These are phyloP conservation scores for Drosophila rubida DNA, from an alignment of 2,888 invertebrate species.

Conservation along the genomic window DNA sequence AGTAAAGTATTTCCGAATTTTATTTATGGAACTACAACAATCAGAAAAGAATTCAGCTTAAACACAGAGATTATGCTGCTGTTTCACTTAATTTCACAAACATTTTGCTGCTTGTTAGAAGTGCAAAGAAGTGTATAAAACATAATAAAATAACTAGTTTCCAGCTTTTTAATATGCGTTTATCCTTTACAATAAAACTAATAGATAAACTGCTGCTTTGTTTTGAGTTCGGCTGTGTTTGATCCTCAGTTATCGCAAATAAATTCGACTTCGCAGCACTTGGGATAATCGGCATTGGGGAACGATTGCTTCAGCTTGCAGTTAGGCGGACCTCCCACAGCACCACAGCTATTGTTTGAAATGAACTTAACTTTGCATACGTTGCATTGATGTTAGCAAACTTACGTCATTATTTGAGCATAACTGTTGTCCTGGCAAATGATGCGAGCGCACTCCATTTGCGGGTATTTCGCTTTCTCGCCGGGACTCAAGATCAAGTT, in stretches of 20 bases:
- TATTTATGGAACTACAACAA: too few relatives aligned
- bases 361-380: neutral
- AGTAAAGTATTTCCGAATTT: too few relatives aligned
- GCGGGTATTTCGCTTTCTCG: conserved; percentile 30
- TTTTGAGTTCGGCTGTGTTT: too few relatives aligned
- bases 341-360: conserved; percentile 58
- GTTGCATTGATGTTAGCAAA: neutral
- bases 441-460: conserved; percentile 47
- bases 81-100: too few relatives aligned
- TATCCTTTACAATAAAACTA: too few relatives aligned
- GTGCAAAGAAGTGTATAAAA: too few relatives aligned
- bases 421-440: conserved; percentile 38
- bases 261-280: neutral
- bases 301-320: neutral
- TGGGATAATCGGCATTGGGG: neutral
- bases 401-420: conserved; percentile 55
- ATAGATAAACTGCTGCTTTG: too few relatives aligned
- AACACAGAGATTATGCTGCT: too few relatives aligned
- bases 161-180: too few relatives aligned
- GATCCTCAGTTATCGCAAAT: neutral
- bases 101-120: too few relatives aligned
- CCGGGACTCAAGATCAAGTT: conserved; percentile 46
- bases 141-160: too few relatives aligned
- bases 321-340: neutral
- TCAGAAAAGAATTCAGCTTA: too few relatives aligned